Percentiles rank a stretch among this genome's conserved stretches.
Evolutionary conservation across 2,888 invertebrate species (phyloP).

Genomic region (Pocota personata): DNA sequence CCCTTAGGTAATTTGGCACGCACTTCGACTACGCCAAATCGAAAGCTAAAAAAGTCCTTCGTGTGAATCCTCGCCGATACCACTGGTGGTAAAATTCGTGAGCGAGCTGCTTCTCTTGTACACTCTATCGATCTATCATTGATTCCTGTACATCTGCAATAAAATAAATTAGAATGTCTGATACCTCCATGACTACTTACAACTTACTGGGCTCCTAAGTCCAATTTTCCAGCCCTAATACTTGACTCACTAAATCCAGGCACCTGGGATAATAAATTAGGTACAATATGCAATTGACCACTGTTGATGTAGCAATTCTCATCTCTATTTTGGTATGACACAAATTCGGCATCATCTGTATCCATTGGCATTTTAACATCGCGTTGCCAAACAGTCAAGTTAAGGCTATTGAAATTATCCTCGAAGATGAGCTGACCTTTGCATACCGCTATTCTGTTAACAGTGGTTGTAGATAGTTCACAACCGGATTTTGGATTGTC

Average conservation of each 20-base stretch:
- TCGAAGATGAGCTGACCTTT: conserved; percentile 85
- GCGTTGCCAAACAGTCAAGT: conserved; percentile 84
- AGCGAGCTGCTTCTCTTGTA: conserved; percentile 69
- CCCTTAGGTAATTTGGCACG: conserved; percentile 90
- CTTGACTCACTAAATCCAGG: conserved; percentile 75
- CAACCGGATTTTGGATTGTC: not conserved
- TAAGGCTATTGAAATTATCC: conserved; percentile 85
- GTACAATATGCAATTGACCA: conserved; percentile 80
- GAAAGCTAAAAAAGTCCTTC: conserved; percentile 86
- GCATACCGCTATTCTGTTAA: conserved; percentile 79
- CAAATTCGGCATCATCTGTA: conserved; percentile 83
- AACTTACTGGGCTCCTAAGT: conserved; percentile 80
- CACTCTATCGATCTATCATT: conserved; percentile 82
- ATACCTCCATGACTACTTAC: not conserved
- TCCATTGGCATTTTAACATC: conserved; percentile 85
- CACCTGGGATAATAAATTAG: conserved; percentile 78
- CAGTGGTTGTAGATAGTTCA: conserved; percentile 45
- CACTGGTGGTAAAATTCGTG: conserved; percentile 87
- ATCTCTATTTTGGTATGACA: conserved; percentile 81
- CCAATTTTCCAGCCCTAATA: conserved; percentile 78
- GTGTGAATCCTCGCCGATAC: conserved; percentile 87
- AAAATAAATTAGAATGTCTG: not conserved
- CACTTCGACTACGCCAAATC: conserved; percentile 88
- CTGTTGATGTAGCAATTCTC: conserved; percentile 79
- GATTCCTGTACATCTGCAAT: conserved; percentile 84